A percentile compares a stretch with the other conserved stretches of the same genome.
phyloP scores from a whole-genome alignment of 2,888 invertebrate species.

The Melanargia galathea region DNA sequence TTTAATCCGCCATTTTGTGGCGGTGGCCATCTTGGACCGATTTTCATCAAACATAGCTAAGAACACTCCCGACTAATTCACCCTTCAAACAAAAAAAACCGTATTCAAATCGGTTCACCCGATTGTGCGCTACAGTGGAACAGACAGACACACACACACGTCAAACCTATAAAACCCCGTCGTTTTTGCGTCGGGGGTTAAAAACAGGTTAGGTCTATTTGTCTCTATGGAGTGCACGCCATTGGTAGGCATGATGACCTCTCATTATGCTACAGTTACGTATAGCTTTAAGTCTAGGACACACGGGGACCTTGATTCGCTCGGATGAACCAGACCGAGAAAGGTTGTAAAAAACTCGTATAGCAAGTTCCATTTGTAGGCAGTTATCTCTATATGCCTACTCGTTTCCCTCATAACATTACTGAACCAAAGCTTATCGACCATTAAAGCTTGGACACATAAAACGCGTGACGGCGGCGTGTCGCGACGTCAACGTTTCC shows the following conservation, averaged over 20 bases:
- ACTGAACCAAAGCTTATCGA: slow-evolving; percentile 25
- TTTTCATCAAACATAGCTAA: too few species aligned
- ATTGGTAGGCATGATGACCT: slow-evolving; percentile 5
- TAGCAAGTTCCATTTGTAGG: slow-evolving; percentile 47
- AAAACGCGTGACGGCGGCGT: not conserved
- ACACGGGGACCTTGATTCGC: slow-evolving; percentile 35
- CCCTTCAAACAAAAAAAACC: too few species aligned
- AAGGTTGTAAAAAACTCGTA: slow-evolving; percentile 44
- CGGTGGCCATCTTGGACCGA: too few species aligned
- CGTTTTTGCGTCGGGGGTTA: too few species aligned
- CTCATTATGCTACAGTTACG: slow-evolving; percentile 13
- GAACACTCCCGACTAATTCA: too few species aligned
- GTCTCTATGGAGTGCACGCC: not conserved
- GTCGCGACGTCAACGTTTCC: not conserved
- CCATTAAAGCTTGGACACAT: not conserved
- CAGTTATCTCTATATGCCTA: slow-evolving; percentile 24
- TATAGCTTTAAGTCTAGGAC: slow-evolving; percentile 31
- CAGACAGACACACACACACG: too few species aligned
- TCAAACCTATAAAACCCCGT: too few species aligned
- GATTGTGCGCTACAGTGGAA: too few species aligned
- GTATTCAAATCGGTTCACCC: too few species aligned
- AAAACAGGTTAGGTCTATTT: too few species aligned
- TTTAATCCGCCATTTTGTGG: too few species aligned
- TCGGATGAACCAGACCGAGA: slow-evolving; percentile 38
- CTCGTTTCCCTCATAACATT: slow-evolving; percentile 19